Evolutionary conservation across 2,113 vertebrate species (phyloP), one percentile per base, ranked within the genome.

Genomic region (Mustela nigripes): DNA sequence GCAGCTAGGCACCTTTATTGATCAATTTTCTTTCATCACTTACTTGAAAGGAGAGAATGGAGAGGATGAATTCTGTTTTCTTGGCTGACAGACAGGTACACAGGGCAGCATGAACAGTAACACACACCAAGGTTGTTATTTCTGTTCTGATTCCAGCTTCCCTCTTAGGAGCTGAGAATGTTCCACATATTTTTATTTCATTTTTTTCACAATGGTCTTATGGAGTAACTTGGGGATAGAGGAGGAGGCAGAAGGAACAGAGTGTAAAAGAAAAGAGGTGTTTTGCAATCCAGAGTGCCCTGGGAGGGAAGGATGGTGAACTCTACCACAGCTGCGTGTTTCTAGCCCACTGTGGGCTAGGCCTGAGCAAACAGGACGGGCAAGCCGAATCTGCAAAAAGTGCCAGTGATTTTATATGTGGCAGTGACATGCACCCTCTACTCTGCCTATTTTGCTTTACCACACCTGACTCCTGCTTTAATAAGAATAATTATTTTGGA

Each of bases 31-130:
- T 80, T 45, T 39, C 31, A 31, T 78, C 7, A 2, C 3, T 39
- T 39, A 39, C 24, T 71, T 78, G 65, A 11, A 91, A 82, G 69
- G 36, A 79, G 80, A 93, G 36, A 83, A 85, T 18, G 21, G 45
- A 58, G 42, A 36, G 15, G 39, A 93, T 18, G 6, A 80, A 36
- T 9, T 76, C 4, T 67, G 48, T 58, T 53, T 62, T 88, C 33
- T 76, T 50, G 28, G 58, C 24, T 58, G 74, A 28, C 58, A 60
- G 58, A 22, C 22, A 24, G 7, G 11, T 63, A 6, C 33, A 18
- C n/a, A 74, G 65, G 50, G 1, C 71, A 91, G 18, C 28, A 36
- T 16, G 18, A 58, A 50, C 11, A 91, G 26, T 8, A 39, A 89
- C 22, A 45, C 28, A 81, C 58, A 39, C 36, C 2, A 5, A 71